These are phyloP conservation scores for Bufo gargarizans DNA, from an alignment of 2,113 vertebrate species.

Conservation along the genomic window DNA sequence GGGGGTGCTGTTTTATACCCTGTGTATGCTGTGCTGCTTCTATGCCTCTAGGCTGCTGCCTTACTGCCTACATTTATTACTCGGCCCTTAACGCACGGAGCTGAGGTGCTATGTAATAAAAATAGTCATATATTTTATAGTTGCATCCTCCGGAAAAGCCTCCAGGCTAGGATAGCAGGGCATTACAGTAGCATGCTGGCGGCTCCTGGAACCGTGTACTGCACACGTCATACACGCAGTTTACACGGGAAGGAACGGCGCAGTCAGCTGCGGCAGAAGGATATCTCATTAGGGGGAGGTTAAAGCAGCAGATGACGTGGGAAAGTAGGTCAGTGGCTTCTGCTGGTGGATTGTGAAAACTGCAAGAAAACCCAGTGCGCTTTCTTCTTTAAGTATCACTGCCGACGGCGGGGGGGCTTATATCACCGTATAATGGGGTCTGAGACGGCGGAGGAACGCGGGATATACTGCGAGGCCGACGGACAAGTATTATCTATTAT, in stretches of 20 bases:
- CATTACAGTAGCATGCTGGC: no score
- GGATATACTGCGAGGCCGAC: no score
- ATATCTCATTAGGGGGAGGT: neutral
- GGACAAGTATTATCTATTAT: no score
- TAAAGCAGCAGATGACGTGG: neutral
- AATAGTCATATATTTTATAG: no score
- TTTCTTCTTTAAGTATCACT: constrained; percentile 3
- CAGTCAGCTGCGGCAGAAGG: neutral
- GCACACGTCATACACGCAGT: neutral
- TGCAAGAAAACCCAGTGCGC: neutral
- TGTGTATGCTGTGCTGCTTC: no score
- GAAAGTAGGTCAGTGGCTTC: constrained; percentile 18
- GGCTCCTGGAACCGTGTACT: neutral
- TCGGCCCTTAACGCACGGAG: no score
- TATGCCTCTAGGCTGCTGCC: no score
- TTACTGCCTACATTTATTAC: no score
- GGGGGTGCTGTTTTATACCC: no score
- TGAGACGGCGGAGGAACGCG: neutral
- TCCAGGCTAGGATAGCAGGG: no score
- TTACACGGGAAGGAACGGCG: neutral
- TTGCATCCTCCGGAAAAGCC: no score
- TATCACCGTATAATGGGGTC: neutral
- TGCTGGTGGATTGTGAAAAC: constrained; percentile 1
- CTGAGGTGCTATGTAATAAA: no score
- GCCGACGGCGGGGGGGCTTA: neutral